A percentile compares a stretch with the other conserved stretches of the same genome.
These are phyloP conservation scores for Metopia argyrocephala DNA, from an alignment of 2,888 invertebrate genomes.

Conservation along the genomic window DNA sequence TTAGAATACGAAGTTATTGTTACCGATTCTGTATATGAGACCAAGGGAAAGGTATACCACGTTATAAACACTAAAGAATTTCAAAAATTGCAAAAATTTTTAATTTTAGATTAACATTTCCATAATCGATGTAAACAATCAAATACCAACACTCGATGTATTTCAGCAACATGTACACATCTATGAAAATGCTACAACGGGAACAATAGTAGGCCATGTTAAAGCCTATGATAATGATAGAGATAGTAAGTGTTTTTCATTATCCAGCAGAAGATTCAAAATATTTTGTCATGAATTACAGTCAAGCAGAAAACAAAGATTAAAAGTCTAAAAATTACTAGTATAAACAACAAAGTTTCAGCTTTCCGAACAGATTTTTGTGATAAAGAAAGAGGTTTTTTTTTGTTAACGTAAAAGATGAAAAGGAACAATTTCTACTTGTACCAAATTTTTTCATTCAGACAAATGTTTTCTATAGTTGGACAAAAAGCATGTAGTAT, in stretches of 20 bases:
- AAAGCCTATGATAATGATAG: constrained; percentile 80
- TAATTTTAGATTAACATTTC: constrained; percentile 80
- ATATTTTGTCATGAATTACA: no score
- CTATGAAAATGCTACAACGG: constrained; percentile 79
- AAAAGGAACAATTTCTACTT: no score
- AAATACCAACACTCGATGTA: constrained; percentile 77
- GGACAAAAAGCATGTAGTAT: no score
- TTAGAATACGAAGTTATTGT: constrained; percentile 81
- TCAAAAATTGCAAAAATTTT: not conserved
- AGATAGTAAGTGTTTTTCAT: constrained; percentile 80
- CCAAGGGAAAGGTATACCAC: constrained; percentile 77
- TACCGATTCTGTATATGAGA: constrained; percentile 77
- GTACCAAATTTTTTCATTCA: no score
- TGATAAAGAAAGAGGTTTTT: no score
- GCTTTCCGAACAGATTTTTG: no score
- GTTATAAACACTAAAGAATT: not conserved
- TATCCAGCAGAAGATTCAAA: no score
- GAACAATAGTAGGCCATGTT: constrained; percentile 74
- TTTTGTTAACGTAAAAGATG: no score
- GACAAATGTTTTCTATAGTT: no score
- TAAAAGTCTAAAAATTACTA: no score
- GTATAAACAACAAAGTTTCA: no score
- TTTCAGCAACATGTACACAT: constrained; percentile 77
- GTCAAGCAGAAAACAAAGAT: no score
- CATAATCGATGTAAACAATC: constrained; percentile 83